These are phyloP conservation scores for Labia minor DNA, from an alignment of 2,888 invertebrate genomes.

Conservation along the genomic window DNA sequence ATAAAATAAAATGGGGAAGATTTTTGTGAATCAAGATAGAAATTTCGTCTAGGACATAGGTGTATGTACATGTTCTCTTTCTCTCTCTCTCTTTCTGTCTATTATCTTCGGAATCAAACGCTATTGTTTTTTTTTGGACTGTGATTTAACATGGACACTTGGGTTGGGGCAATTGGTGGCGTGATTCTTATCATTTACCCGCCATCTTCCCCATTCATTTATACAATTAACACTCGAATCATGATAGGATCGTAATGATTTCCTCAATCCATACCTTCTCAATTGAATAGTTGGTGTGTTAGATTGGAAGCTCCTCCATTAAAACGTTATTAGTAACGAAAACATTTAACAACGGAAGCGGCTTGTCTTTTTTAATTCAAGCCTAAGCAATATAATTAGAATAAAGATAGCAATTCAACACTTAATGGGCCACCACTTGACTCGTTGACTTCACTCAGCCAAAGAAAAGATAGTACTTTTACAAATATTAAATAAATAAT, in stretches of 20 bases:
- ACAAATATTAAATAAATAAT: no score
- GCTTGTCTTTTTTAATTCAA: constrained; percentile 1
- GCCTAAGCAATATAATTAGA: constrained; percentile 3
- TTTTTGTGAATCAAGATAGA: no score
- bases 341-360: constrained; percentile 2
- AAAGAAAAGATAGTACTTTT: not conserved
- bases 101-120: no score
- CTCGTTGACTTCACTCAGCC: not conserved
- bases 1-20: no score
- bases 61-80: no score
- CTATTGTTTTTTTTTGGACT: not conserved
- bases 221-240: not conserved
- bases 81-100: no score
- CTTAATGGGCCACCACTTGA: not conserved
- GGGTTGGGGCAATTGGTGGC: not conserved
- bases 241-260: not conserved
- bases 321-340: constrained; percentile 3
- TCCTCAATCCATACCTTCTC: not conserved
- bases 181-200: not conserved
- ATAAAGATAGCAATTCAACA: constrained; percentile 7
- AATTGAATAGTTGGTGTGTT: not conserved
- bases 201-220: not conserved
- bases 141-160: not conserved
- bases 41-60: no score
- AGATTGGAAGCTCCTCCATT: not conserved